Evolutionary conservation across 1,140 invertebrate genomes (phyloP).

Genomic region (Procambarus clarkii): DNA sequence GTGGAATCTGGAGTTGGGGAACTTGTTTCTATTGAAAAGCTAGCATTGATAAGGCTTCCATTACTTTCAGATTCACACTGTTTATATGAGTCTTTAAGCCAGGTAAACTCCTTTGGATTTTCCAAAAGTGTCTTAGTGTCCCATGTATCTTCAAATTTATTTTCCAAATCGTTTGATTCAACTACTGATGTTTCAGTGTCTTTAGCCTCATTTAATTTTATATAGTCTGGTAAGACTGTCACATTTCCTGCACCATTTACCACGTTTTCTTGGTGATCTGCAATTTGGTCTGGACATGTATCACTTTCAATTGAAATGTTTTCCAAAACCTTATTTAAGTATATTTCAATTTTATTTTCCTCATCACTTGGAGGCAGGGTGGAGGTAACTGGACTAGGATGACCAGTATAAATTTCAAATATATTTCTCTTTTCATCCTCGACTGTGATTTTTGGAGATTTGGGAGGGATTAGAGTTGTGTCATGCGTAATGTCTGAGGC

Average conservation of each 20-base stretch:
- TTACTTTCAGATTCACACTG: not conserved
- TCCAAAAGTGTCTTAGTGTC: not conserved
- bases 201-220: not conserved
- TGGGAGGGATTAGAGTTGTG: constrained; percentile 39
- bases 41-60: not conserved
- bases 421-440: constrained; percentile 64
- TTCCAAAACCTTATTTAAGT: not conserved
- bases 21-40: not conserved
- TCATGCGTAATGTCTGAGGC: constrained; percentile 19
- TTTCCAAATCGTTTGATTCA: not conserved
- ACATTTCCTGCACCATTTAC: not conserved
- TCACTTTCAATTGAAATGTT: not conserved
- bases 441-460: constrained; percentile 54
- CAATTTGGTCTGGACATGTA: not conserved
- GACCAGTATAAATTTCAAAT: constrained; percentile 53
- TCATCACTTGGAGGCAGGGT: not conserved
- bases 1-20: not conserved
- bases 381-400: not conserved
- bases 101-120: not conserved
- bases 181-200: not conserved
- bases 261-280: not conserved
- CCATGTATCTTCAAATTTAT: not conserved
- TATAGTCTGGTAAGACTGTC: not conserved
- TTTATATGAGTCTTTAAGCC: not conserved
- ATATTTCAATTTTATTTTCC: not conserved